Base-by-base conservation (phyloP, 2,113 vertebrate genomes). In the Tautogolabrus adspersus region DNA sequence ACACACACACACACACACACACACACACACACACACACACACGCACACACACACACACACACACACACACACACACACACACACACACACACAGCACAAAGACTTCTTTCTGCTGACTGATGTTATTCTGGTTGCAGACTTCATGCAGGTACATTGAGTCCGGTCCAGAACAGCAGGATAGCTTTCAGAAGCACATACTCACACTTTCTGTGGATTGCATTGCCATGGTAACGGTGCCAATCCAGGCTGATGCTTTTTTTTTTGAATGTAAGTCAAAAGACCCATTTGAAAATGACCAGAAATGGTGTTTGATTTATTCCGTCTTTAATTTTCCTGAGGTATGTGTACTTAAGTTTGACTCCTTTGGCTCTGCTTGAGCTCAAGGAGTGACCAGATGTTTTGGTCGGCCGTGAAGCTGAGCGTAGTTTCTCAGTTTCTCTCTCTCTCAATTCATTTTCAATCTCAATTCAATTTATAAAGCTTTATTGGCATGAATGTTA, bases 81-180 rank as follows among this genome's bases (percentile, higher is more conserved):
- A 34, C 59, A 72, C 16, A n/a, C 42, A 72, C 26, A 58, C 30
- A 11, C 42, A 63, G 70, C 73, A 87, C 87, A 86, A 75, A 80
- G 68, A 71, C 62, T 23, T 74, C 77, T 88, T 89, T 87, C 84
- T 91, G 74, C 23, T 19, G 55, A 47, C 21, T 30, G 5, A 26
- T 64, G 72, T 75, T 77, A 59, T 85, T 79, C 59, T 81, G 46
- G 30, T 63, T 73, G 49, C 54, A 58, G 78, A 75, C 67, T 66
- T 61, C 56, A 77, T 64, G 62, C 86, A 84, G 87, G 72, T 89
- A 86, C 82, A 77, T 75, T 83, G 71, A 83, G 67, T 71, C 59
- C 10, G 38, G 51, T 75, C 82, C 81, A 86, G 77, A 75, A 67
- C 83, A 85, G 86, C 72, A 64, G 78, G 87, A 66, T 62, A 64